These are phyloP conservation scores for Phoxinus dragarum DNA, from an alignment of 2,797 vertebrate genomes.

Conservation along the genomic window DNA sequence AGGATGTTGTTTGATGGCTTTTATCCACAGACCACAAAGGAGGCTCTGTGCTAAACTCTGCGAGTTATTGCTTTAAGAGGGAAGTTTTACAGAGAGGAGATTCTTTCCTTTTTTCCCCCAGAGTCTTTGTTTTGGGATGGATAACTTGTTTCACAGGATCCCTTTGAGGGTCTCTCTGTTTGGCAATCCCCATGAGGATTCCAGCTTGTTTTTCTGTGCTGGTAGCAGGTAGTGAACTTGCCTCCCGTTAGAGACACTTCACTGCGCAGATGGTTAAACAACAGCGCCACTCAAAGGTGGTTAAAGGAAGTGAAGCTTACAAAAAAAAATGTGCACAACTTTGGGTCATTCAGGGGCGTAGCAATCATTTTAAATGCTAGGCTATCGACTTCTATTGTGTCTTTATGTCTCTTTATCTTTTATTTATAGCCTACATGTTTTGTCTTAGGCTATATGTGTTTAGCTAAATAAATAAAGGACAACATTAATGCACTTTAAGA, in stretches of 20 bases:
- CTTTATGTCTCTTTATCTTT: not conserved
- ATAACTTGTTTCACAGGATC: conserved; percentile 56
- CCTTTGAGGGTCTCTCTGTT: conserved; percentile 48
- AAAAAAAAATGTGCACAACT: not conserved
- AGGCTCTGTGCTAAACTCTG: conserved; percentile 63
- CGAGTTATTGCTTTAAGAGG: conserved; percentile 66
- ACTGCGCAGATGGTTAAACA: conserved; percentile 58
- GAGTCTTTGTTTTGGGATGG: conserved; percentile 51
- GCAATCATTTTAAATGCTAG: not conserved
- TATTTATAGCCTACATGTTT: not conserved
- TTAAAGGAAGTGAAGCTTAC: conserved; percentile 52
- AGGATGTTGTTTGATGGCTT: conserved; percentile 68
- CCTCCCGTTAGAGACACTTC: conserved; percentile 16
- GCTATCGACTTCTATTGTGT: not conserved
- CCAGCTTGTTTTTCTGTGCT: conserved; percentile 44
- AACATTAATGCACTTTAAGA: not conserved
- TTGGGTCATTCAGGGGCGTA: not conserved
- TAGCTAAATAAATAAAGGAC: not conserved
- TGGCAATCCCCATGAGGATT: conserved; percentile 29
- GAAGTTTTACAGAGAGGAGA: conserved; percentile 51
- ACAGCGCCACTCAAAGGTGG: conserved; percentile 69
- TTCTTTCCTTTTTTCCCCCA: conserved; percentile 40
- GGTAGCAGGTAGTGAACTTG: conserved; percentile 31
- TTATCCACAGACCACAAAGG: conserved; percentile 69
- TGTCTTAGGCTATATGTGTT: not conserved